Evolutionary conservation across 1,140 invertebrate genomes (phyloP), one percentile per base, ranked within the genome.

Genomic region (Luehdorfia chinensis): DNA sequence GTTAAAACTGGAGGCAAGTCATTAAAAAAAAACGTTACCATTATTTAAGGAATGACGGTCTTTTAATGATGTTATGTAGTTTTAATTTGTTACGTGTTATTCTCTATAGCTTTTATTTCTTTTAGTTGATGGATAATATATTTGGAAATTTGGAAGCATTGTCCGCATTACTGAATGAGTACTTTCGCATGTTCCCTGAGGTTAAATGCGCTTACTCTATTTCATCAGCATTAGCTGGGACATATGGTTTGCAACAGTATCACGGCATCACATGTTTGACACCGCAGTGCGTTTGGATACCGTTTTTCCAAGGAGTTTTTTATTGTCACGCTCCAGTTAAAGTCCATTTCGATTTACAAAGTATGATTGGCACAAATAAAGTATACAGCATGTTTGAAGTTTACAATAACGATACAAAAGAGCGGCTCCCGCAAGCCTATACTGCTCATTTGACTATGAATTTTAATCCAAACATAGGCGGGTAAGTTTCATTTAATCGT

Each of bases 291-390:
- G 70, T 62, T 16, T 84, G 81, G 81, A 58, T 85, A 0, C 81
- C 81, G 0, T 77, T 65, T 25, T 83, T 85, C 36, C 76, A 81
- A 69, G 75, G 68, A 16, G 55, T 75, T 0, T 83, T 85, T 36
- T 69, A 53, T 25, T 83, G 81, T 25, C 78, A 85, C 30, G 50
- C 11, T 1, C 50, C 59, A 0, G 78, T 79, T 0, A 72, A 79
- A 47, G 76, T 79, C 0, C 78, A 85, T 47, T 66, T 85, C 25
- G 74, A 79, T 51, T 47, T 83, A 1, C 59, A 68, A 11, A 75
- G 81, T 8, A 57, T 54, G 2, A 7, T 72, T 0, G 49, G 47
- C 1, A 53, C 25, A n/a, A 30, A 16, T n/a, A 43, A 30, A 30
- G 21, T 43, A 1, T 28, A 66, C 36, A 63, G 59, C 11, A 70